Evolutionary conservation across 2,113 vertebrate genomes (phyloP).

Genomic region (Verasper variegatus): DNA sequence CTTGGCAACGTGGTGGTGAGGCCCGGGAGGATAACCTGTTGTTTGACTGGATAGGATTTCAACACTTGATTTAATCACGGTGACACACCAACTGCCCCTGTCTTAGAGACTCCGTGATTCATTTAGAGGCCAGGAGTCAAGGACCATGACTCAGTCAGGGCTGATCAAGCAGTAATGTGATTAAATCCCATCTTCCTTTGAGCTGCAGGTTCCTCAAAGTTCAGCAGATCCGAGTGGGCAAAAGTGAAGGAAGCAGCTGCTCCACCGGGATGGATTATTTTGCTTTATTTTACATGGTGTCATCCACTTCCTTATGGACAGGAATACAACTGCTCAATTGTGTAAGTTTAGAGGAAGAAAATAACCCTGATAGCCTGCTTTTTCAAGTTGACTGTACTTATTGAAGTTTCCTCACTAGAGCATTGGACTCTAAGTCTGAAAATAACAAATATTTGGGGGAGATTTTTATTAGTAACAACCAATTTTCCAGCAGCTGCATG

Average conservation of each 20-base stretch:
- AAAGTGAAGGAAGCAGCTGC: conserved; percentile 50
- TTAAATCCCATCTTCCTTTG: conserved; percentile 62
- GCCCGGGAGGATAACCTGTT: conserved; percentile 19
- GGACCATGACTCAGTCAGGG: conserved; percentile 56
- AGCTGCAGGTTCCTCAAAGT: conserved; percentile 34
- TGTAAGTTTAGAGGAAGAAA: not conserved
- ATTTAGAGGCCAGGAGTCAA: conserved; percentile 53
- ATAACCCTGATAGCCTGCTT: no score
- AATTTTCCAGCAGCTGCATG: conserved; percentile 19
- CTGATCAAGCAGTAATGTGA: conserved; percentile 60
- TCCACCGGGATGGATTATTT: conserved; percentile 1
- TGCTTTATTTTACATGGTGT: not conserved
- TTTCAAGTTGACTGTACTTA: no score
- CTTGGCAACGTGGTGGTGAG: not conserved
- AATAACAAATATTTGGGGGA: no score
- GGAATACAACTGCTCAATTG: not conserved
- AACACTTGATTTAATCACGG: conserved; percentile 45
- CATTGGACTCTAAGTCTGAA: not conserved
- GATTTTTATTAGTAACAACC: not conserved
- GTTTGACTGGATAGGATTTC: conserved; percentile 27
- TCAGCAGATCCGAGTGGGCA: conserved; percentile 51
- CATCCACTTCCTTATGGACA: not conserved
- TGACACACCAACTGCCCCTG: conserved; percentile 46
- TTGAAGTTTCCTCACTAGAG: no score
- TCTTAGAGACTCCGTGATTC: conserved; percentile 60